Conservation (phyloP, 2,113 vertebrate species). For the Porphyrio hochstetteri region DNA sequence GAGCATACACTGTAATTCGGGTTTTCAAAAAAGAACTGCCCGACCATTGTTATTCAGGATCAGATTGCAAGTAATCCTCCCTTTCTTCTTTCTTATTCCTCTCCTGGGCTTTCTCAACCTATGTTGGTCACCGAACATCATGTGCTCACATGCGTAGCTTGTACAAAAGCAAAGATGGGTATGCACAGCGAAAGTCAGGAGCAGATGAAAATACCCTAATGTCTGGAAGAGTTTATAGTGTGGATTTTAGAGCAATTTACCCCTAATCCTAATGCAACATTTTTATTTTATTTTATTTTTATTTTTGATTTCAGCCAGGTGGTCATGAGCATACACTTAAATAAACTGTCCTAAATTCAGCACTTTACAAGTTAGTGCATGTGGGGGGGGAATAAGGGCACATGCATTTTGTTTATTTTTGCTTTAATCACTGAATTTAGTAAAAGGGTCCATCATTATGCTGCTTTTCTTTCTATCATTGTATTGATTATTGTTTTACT, state of each 20-base stretch:
- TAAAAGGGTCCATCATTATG: not conserved
- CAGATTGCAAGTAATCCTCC: not conserved
- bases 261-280: not conserved
- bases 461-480: not conserved
- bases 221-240: not conserved
- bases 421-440: not conserved
- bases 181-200: not conserved
- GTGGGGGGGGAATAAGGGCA: not conserved
- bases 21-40: not conserved
- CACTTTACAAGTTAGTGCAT: not conserved
- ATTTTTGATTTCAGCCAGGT: not conserved
- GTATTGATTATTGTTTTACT: not conserved
- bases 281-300: not conserved
- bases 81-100: not conserved
- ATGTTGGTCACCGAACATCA: not conserved
- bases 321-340: not conserved
- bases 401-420: not conserved
- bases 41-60: not conserved
- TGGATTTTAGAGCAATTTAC: not conserved
- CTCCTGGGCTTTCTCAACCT: not conserved
- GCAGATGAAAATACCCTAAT: not conserved
- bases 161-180: not conserved
- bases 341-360: not conserved
- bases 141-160: accelerated
- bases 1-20: not conserved